Base-by-base conservation (phyloP, 2,113 vertebrate genomes). In the Eudyptes chrysolophus region DNA sequence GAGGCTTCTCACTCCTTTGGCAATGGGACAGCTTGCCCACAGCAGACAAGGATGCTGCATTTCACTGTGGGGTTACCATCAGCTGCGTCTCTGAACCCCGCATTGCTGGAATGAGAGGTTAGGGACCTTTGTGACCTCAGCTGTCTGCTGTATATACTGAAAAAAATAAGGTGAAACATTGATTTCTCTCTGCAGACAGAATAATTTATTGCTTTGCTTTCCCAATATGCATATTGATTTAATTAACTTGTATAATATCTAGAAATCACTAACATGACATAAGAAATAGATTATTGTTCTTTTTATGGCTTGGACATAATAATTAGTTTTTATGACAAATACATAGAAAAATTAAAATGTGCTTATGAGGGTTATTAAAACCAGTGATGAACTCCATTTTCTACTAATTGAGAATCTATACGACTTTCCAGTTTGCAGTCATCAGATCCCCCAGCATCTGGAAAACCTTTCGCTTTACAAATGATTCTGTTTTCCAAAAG, bases 91-190 rank as follows among this genome's bases (percentile, higher is more conserved):
- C 71, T 9, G 36, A 30, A 3, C 38, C 21, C 57, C 14, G 2
- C 8, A 0, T 0, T 1, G 55, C 32, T 9, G 60, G 6, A 24
- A 3, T 0, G 18, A 4, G 34, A 13, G 6, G 29, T 0, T 2
- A 38, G 48, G 66, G 54, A 24, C 62, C 27, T 16, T 4, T 1
- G 0, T 10, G 61, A n/a, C 40, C 89, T 3, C 16, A 11, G 51
- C 15, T 21, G 3, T 6, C 74, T 58, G 48, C 25, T 40, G 58
- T 0, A 24, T 25, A 27, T 5, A 3, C 42, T 5, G n/a, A 14
- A 6, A 16, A 16, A 24, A 19, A 17, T 6, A 19, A 13, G 25
- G 34, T 12, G 22, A 65, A 51, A 30, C 16, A 18, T 4, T 2
- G 46, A 25, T 22, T 27, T 10, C 52, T 14, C 76, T 42, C 65